These are phyloP conservation scores for Perca flavescens DNA, from an alignment of 2,113 vertebrate genomes.

Conservation along the genomic window DNA sequence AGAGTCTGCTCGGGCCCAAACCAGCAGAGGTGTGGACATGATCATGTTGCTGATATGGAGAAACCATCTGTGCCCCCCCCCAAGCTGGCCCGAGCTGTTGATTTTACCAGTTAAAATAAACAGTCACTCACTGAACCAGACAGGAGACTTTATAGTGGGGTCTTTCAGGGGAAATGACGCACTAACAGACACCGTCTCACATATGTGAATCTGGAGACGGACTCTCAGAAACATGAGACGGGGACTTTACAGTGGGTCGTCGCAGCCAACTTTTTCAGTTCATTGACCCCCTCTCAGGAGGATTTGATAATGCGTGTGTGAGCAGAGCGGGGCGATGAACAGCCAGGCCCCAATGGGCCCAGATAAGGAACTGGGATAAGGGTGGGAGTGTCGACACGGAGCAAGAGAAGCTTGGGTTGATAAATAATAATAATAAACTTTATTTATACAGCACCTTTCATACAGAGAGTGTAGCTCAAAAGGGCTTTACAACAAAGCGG, in stretches of 20 bases:
- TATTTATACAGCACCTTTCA: too few relatives aligned
- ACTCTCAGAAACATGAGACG: conserved; percentile 1
- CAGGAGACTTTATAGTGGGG: conserved; percentile 26
- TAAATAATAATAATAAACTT: too few relatives aligned
- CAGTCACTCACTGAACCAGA: conserved; percentile 27
- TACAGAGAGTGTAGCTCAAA: too few relatives aligned
- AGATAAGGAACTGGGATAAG: conserved; percentile 71
- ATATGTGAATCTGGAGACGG: conserved; percentile 12
- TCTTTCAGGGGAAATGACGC: conserved; percentile 8
- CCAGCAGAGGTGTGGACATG: conserved; percentile 19
- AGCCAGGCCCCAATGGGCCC: conserved; percentile 28
- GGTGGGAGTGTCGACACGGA: conserved; percentile 33
- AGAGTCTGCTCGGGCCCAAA: conserved; percentile 1
- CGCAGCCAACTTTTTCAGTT: conserved; percentile 33
- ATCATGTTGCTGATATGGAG: conserved; percentile 9
- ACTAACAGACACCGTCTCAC: neutral
- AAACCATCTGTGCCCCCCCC: neutral
- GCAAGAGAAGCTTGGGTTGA: conserved; percentile 41
- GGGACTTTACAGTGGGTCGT: conserved; percentile 11
- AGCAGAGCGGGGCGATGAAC: conserved; percentile 47
- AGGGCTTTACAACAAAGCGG: too few relatives aligned
- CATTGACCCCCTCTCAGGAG: conserved; percentile 32
- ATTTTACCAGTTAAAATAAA: conserved; percentile 43
- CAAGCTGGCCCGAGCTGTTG: conserved; percentile 15
- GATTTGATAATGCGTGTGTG: conserved; percentile 35